phyloP scores from a whole-genome alignment of 2,797 vertebrate genomes.

The Falco peregrinus region DNA sequence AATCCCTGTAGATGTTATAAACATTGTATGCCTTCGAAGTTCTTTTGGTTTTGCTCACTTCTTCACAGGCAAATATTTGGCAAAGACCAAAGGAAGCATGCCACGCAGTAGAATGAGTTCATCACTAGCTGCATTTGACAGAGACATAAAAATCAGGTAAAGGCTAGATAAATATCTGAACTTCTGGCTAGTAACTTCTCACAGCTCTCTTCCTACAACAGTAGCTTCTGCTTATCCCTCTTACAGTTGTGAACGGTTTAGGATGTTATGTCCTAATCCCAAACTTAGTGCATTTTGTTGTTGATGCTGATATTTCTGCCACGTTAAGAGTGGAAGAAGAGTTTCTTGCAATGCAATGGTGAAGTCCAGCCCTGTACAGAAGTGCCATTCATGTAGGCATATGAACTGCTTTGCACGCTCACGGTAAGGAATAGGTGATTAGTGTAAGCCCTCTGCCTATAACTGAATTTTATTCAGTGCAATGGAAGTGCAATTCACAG shows the following conservation, averaged over 20 bases:
- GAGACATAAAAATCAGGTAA: not conserved
- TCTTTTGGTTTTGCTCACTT: conserved; percentile 8
- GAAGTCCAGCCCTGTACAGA: not conserved
- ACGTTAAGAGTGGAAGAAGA: not conserved
- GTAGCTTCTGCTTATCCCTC: not conserved
- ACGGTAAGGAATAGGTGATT: not conserved
- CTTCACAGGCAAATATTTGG: conserved; percentile 30
- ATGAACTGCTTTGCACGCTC: not conserved
- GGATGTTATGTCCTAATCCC: not conserved
- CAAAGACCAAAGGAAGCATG: not conserved
- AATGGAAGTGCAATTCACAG: conserved; percentile 5
- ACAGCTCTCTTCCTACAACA: not conserved
- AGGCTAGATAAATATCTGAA: not conserved
- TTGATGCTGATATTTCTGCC: not conserved
- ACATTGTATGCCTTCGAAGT: not conserved
- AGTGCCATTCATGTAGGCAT: not conserved
- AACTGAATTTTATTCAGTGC: not conserved
- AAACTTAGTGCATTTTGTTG: not conserved
- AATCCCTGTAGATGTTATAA: conserved; percentile 25
- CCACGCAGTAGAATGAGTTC: not conserved
- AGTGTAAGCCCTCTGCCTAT: not conserved
- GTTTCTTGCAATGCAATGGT: not conserved
- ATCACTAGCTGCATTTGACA: not conserved
- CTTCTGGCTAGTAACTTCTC: not conserved
- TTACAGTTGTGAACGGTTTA: not conserved